Evolutionary conservation across 2,113 vertebrate species (phyloP).

Genomic region (Phalacrocorax pelagicus): DNA sequence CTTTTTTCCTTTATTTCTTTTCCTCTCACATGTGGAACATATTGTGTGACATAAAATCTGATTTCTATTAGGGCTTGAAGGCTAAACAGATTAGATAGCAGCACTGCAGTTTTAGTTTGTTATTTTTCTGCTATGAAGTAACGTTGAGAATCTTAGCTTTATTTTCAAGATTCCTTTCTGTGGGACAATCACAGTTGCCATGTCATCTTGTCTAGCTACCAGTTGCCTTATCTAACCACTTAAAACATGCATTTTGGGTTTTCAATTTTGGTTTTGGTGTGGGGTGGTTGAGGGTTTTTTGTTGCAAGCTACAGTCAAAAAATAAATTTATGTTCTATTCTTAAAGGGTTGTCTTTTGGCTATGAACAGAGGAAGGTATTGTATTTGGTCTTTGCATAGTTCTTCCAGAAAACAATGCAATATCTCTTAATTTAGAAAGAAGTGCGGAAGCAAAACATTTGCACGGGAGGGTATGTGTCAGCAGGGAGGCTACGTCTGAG

Average conservation of each 20-base stretch:
- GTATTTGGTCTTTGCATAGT: neutral
- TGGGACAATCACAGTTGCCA: neutral
- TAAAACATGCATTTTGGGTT: neutral
- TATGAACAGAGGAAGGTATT: neutral
- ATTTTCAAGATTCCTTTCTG: neutral
- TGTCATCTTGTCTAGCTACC: neutral
- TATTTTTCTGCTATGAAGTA: neutral
- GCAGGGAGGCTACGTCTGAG: neutral
- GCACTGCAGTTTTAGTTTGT: neutral
- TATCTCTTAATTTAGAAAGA: neutral
- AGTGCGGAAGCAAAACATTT: neutral
- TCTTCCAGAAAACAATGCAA: neutral
- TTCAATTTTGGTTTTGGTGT: neutral
- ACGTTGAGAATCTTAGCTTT: neutral
- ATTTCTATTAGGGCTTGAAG: neutral
- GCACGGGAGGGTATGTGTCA: neutral
- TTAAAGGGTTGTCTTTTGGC: neutral
- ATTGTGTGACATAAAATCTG: neutral
- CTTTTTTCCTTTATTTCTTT: neutral
- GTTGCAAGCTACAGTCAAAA: neutral
- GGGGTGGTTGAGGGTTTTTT: accelerated
- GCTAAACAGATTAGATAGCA: neutral
- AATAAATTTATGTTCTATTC: neutral
- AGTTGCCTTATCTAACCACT: neutral
- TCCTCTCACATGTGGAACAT: neutral